These are phyloP conservation scores for Plecturocebus donacophilus DNA, from an alignment of 2,113 vertebrate genomes.

Conservation along the genomic window DNA sequence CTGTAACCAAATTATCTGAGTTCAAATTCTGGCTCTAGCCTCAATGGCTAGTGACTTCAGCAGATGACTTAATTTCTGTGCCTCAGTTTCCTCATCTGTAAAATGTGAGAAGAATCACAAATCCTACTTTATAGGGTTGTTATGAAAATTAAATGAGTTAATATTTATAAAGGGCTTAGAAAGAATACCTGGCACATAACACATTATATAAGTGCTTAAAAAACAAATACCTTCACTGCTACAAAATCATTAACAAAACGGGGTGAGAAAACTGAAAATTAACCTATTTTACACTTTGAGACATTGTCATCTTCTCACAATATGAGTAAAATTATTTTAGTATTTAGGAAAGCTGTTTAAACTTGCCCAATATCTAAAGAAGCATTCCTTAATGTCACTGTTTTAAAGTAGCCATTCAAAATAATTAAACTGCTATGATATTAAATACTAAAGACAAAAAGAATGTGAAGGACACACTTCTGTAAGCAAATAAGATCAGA, in stretches of 20 bases:
- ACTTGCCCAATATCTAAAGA: slow-evolving; percentile 1
- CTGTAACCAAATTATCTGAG: background rate
- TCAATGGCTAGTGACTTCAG: background rate
- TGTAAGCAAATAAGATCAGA: background rate
- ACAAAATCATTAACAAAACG: background rate
- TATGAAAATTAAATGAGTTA: background rate
- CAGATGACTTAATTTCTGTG: background rate
- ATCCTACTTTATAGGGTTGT: background rate
- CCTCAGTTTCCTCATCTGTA: slow-evolving; percentile 10
- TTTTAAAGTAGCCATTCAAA: slow-evolving; percentile 8
- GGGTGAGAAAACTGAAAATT: slow-evolving; percentile 1
- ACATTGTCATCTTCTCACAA: background rate
- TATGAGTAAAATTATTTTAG: slow-evolving; percentile 2
- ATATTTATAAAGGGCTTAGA: background rate
- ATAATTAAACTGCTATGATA: slow-evolving; percentile 26
- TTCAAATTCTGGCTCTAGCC: background rate
- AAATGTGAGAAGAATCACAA: slow-evolving; percentile 39
- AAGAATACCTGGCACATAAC: background rate
- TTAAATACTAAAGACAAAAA: slow-evolving; percentile 41
- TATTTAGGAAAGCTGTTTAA: slow-evolving; percentile 55
- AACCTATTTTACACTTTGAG: background rate
- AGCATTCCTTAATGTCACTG: slow-evolving; percentile 29
- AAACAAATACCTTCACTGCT: background rate
- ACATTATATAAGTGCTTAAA: background rate
- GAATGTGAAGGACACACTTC: background rate